phyloP scores from a whole-genome alignment of 2,113 vertebrate genomes.

The Aptenodytes forsteri region DNA sequence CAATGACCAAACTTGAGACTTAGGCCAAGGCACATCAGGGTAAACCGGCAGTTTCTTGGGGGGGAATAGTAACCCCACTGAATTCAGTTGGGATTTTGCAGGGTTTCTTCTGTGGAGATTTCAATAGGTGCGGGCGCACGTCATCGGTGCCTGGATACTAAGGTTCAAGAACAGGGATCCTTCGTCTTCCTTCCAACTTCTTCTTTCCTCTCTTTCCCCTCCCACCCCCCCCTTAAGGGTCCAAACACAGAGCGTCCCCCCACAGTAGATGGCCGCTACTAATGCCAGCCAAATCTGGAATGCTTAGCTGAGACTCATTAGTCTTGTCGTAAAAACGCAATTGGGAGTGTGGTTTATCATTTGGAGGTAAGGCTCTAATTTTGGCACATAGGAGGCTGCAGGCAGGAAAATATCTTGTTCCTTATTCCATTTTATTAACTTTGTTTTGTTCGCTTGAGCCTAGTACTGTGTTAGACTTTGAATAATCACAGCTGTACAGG shows the following conservation, averaged over 20 bases:
- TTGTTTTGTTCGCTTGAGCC: slow-evolving; percentile 76
- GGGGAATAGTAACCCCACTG: background rate
- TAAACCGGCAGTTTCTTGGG: background rate
- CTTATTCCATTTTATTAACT: slow-evolving; percentile 77
- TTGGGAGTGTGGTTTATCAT: slow-evolving; percentile 15
- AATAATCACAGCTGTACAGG: slow-evolving; percentile 78
- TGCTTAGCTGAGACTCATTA: background rate
- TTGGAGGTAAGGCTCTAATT: slow-evolving; percentile 53
- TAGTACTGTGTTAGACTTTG: slow-evolving; percentile 66
- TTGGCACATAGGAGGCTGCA: slow-evolving; percentile 45
- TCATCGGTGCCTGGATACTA: background rate
- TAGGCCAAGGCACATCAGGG: background rate
- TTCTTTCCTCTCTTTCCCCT: background rate
- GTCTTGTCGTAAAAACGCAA: background rate
- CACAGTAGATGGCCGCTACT: background rate
- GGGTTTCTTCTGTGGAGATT: background rate
- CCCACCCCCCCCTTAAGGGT: background rate
- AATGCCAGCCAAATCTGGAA: background rate
- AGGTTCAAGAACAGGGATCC: background rate
- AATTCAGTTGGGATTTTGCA: background rate
- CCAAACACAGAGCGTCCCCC: background rate
- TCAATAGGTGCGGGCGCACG: fast-evolving
- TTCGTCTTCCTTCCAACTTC: background rate
- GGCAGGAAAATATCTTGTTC: slow-evolving; percentile 72
- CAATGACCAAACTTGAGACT: background rate